phyloP scores from a whole-genome alignment of 2,888 invertebrate species.

The Diarsia dahlii region DNA sequence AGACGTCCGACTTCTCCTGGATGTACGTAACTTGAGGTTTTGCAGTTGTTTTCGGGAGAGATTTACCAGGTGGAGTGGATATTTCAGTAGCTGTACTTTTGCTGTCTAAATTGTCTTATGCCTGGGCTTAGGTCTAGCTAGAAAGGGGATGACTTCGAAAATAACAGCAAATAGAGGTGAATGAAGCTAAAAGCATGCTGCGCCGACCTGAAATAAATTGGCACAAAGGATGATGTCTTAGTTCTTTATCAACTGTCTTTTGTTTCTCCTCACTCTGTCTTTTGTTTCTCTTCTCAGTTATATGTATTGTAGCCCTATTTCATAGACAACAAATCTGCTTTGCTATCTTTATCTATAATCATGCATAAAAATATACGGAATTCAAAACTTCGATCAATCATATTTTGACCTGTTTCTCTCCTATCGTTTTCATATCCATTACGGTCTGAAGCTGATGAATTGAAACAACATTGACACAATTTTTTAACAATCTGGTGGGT shows the following conservation, averaged over 20 bases:
- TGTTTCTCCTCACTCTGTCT: background rate
- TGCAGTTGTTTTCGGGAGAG: constrained; percentile 4
- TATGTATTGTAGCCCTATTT: background rate
- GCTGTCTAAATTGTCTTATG: background rate
- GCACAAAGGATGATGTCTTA: background rate
- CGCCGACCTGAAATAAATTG: background rate
- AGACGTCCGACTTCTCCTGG: background rate
- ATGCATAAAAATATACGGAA: background rate
- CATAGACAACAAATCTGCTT: background rate
- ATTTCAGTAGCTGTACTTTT: background rate
- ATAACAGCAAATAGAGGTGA: background rate
- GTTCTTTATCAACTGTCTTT: background rate
- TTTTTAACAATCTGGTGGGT: constrained; percentile 40
- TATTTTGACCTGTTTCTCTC: constrained; percentile 48
- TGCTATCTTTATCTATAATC: too few relatives aligned
- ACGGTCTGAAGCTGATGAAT: constrained; percentile 42
- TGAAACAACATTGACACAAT: constrained; percentile 63
- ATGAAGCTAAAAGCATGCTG: background rate
- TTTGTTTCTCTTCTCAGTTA: background rate
- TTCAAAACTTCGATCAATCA: constrained; percentile 9
- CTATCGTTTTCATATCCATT: constrained; percentile 41
- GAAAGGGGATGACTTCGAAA: background rate
- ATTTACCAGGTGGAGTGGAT: background rate
- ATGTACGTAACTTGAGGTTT: background rate
- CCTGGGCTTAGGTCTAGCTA: background rate